Percentiles rank a stretch among this genome's conserved stretches.
phyloP scores from a whole-genome alignment of 2,797 vertebrate genomes.

The Spinus pinus region DNA sequence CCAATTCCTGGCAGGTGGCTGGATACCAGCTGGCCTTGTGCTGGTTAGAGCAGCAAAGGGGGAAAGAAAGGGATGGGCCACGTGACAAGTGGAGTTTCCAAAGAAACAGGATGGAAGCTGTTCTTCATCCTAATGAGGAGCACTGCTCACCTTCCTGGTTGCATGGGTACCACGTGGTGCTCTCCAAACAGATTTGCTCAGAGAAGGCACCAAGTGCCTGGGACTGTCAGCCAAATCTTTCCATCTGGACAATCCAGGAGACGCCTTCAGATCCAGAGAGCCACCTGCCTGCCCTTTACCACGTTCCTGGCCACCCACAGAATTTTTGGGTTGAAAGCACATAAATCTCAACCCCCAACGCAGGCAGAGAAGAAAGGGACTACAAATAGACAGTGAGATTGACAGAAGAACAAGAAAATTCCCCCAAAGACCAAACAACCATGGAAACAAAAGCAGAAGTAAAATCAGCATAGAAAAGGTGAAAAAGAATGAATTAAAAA shows the following conservation, averaged over 20 bases:
- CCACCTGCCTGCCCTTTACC: constrained; percentile 28
- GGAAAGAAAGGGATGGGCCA: not conserved
- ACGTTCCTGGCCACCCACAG: constrained; percentile 7
- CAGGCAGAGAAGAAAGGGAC: no score
- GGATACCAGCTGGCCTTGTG: not conserved
- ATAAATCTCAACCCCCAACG: no score
- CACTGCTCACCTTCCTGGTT: not conserved
- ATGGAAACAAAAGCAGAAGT: no score
- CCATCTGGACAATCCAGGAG: constrained; percentile 49
- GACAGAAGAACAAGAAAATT: no score
- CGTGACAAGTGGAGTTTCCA: not conserved
- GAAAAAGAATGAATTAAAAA: not conserved
- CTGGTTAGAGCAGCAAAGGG: not conserved
- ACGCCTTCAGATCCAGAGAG: not conserved
- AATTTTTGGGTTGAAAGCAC: not conserved
- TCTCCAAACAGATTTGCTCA: constrained; percentile 10
- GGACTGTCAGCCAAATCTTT: constrained; percentile 23
- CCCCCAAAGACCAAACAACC: no score
- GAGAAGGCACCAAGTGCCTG: not conserved
- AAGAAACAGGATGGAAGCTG: not conserved
- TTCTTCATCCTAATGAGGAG: not conserved
- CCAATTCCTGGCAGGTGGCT: not conserved
- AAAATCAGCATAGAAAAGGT: no score
- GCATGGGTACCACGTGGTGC: not conserved
- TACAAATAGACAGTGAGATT: no score